phyloP scores from a whole-genome alignment of 2,888 invertebrate species.

The Penaeus monodon region DNA sequence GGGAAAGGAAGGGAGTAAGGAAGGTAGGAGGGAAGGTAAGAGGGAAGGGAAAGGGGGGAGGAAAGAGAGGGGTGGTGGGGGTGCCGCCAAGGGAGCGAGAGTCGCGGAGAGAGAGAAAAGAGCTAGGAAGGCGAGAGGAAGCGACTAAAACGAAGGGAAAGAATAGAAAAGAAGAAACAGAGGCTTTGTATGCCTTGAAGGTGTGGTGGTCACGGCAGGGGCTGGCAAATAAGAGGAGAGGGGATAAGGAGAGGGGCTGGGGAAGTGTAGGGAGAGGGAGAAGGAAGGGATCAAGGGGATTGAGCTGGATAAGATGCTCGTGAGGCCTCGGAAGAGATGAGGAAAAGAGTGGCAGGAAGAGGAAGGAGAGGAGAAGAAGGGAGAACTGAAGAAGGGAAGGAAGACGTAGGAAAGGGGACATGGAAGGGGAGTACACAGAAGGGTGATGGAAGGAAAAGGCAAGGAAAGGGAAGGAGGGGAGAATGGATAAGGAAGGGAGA shows the following conservation, averaged over 20 bases:
- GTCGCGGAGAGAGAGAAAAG: neutral
- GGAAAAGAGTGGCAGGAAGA: neutral
- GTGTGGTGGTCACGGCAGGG: neutral
- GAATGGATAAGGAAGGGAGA: too few relatives aligned
- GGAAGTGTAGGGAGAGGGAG: neutral
- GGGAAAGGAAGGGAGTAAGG: neutral
- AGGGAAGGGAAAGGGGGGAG: neutral
- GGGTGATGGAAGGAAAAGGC: too few relatives aligned
- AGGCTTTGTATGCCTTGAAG: neutral
- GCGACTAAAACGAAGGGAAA: too few relatives aligned
- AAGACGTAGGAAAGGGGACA: too few relatives aligned
- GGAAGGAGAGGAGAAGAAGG: too few relatives aligned
- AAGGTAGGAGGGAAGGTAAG: neutral
- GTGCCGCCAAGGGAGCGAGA: neutral
- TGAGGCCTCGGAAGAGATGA: too few relatives aligned
- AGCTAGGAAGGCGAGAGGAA: too few relatives aligned
- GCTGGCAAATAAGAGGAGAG: neutral
- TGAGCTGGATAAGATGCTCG: too few relatives aligned
- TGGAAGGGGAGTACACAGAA: too few relatives aligned
- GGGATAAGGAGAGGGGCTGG: neutral
- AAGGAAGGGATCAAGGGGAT: neutral
- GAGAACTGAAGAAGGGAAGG: too few relatives aligned
- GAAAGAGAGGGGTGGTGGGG: neutral
- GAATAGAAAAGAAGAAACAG: neutral
- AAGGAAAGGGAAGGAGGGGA: too few relatives aligned